Percentiles rank a stretch among this genome's conserved stretches.
phyloP scores from a whole-genome alignment of 1,140 invertebrate genomes.

The Orchestia grillus region DNA sequence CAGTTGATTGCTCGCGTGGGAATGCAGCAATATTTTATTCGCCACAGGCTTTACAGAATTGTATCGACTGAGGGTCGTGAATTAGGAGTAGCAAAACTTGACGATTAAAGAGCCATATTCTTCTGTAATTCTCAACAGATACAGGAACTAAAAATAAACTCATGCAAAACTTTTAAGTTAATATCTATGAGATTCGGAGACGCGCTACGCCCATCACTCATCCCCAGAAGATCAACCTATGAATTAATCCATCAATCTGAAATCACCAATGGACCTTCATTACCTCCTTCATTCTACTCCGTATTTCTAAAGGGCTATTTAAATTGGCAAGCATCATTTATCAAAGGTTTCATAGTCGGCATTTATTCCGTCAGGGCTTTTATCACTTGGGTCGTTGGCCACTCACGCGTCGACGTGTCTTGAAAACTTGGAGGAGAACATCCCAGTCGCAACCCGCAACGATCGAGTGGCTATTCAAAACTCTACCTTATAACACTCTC shows the following conservation, averaged over 20 bases:
- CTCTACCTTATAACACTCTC: background rate
- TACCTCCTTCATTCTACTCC: slow-evolving; percentile 55
- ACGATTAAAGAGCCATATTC: background rate
- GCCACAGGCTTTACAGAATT: background rate
- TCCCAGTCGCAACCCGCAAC: background rate
- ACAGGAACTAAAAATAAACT: background rate
- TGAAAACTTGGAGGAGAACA: background rate
- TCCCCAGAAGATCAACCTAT: slow-evolving; percentile 34
- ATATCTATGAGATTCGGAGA: background rate
- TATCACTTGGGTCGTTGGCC: slow-evolving; percentile 55
- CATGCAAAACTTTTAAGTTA: background rate
- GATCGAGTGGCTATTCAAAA: background rate
- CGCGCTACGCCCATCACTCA: slow-evolving; percentile 8
- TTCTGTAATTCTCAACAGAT: background rate
- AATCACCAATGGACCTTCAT: slow-evolving; percentile 55
- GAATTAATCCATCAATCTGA: slow-evolving; percentile 54
- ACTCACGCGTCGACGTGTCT: slow-evolving; percentile 52
- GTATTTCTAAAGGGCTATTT: slow-evolving; percentile 56
- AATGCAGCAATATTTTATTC: background rate
- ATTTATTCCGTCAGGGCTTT: slow-evolving; percentile 56
- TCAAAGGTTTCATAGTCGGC: slow-evolving; percentile 55
- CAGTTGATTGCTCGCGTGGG: background rate
- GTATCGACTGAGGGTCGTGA: background rate
- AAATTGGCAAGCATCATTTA: slow-evolving; percentile 56
- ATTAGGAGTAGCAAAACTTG: background rate